A percentile compares a stretch with the other conserved stretches of the same genome.
These are phyloP conservation scores for Coenonympha glycerion DNA, from an alignment of 2,888 invertebrate genomes.

Conservation along the genomic window DNA sequence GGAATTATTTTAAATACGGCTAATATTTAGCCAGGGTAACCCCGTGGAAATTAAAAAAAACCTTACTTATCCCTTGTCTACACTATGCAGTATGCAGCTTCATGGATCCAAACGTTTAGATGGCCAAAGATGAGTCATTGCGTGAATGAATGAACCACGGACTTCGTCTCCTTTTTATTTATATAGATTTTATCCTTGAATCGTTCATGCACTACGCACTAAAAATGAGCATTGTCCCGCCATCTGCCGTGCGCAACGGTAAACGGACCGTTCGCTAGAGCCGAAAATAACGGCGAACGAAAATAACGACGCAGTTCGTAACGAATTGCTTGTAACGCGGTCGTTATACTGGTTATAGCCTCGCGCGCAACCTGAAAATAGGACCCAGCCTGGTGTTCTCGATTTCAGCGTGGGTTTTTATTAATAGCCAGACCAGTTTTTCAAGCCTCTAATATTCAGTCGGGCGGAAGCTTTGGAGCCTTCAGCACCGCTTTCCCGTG, in stretches of 20 bases:
- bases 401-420: constrained; percentile 42
- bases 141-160: too few species aligned
- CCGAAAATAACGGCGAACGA: constrained; percentile 51
- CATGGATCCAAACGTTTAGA: too few species aligned
- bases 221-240: constrained; percentile 34
- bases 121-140: too few species aligned
- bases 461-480: constrained; percentile 51
- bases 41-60: too few species aligned
- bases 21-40: too few species aligned
- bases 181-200: not conserved
- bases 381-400: constrained; percentile 37
- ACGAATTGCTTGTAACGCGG: constrained; percentile 42
- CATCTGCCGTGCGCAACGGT: constrained; percentile 43
- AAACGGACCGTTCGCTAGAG: constrained; percentile 37
- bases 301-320: constrained; percentile 51
- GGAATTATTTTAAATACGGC: too few species aligned
- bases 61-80: too few species aligned
- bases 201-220: not conserved
- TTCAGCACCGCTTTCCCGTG: constrained; percentile 41
- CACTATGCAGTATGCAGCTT: not conserved
- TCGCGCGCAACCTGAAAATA: constrained; percentile 45
- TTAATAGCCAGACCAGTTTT: constrained; percentile 36
- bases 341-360: constrained; percentile 32
- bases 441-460: constrained; percentile 54
- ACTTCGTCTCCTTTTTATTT: too few species aligned